Evolutionary conservation across 2,888 invertebrate species (phyloP).

Genomic region (Acanthosoma haemorrhoidale): DNA sequence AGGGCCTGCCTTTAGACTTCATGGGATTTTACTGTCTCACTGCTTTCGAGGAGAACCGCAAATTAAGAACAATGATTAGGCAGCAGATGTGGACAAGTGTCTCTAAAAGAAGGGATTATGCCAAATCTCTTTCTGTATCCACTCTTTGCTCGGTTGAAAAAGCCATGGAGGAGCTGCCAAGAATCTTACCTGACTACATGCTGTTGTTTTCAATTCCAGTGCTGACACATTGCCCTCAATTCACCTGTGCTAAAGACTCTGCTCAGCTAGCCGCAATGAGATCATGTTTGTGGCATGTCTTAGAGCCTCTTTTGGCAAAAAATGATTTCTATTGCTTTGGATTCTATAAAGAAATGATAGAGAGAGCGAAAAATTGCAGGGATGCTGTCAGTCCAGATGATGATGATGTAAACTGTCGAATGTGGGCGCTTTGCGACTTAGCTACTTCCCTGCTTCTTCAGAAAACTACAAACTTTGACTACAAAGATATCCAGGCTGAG

Average conservation of each 20-base stretch:
- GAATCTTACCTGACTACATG: slow-evolving; percentile 94
- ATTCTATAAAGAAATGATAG: slow-evolving; percentile 89
- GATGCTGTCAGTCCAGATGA: slow-evolving; percentile 81
- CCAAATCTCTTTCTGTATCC: slow-evolving; percentile 73
- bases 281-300: slow-evolving; percentile 86
- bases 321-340: slow-evolving; percentile 92
- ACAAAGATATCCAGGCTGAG: slow-evolving; percentile 83
- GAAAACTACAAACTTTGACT: slow-evolving; percentile 79
- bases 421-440: slow-evolving; percentile 94
- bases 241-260: slow-evolving; percentile 69
- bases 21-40: slow-evolving; percentile 92
- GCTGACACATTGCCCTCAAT: slow-evolving; percentile 85
- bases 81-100: slow-evolving; percentile 86
- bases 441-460: slow-evolving; percentile 84
- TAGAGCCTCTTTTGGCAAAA: slow-evolving; percentile 88
- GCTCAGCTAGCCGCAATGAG: slow-evolving; percentile 72
- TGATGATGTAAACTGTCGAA: slow-evolving; percentile 76
- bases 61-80: slow-evolving; percentile 61
- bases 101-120: slow-evolving; percentile 80
- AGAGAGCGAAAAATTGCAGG: slow-evolving; percentile 90
- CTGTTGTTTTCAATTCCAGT: slow-evolving; percentile 90
- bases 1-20: slow-evolving; percentile 90
- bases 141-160: slow-evolving; percentile 57
- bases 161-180: slow-evolving; percentile 65
- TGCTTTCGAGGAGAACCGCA: slow-evolving; percentile 80